Base-by-base conservation (phyloP, 2,888 invertebrate genomes). In the Xanthorhoe designata region DNA sequence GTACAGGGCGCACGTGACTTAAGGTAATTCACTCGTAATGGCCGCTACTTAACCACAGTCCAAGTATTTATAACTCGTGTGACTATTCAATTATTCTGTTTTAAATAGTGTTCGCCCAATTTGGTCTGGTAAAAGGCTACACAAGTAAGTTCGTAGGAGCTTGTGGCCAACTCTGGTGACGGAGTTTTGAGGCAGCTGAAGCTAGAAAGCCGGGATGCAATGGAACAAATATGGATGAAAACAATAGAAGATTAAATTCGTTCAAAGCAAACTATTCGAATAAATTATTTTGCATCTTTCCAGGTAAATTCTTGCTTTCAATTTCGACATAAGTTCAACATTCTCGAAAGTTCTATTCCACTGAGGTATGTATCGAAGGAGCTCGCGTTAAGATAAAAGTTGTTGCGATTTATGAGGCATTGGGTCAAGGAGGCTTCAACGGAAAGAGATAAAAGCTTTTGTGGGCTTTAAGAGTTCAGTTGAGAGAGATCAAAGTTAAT, bases 351-450 rank as follows among this genome's bases (percentile, higher is more conserved):
- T 42, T 42, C 38, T 42, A 42, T 42, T 42, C 38, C 38, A 42
- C 13, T 13, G 38, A 42, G 38, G 32, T 54, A 54, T 61, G 50
- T 29, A 49, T 51, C 10, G 24, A 42, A 63, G 64, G 62, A 52
- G 61, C 52, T 61, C 58, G 56, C 69, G 62, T 68, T 69, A 68
- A 72, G 72, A 74, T 72, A 75, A 75, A 71, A 71, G 69, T 69
- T 71, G 49, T 53, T 51, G 35, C 69, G 68, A 74, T 72, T 75
- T 75, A 74, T 70, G 74, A 71, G 71, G 38, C 63, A 57, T 60
- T 51, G 61, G 71, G 59, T 70, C 69, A 69, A 70, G 69, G 61
- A 68, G 69, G 68, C 57, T 68, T 68, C 59, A 38, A 50, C 61
- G 69, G 62, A 70, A 60, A 65, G 55, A 64, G 67, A 72, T 72